Evolutionary conservation across 1,140 invertebrate genomes (phyloP), one percentile per base, ranked within the genome.

Genomic region (Cotesia typhae): DNA sequence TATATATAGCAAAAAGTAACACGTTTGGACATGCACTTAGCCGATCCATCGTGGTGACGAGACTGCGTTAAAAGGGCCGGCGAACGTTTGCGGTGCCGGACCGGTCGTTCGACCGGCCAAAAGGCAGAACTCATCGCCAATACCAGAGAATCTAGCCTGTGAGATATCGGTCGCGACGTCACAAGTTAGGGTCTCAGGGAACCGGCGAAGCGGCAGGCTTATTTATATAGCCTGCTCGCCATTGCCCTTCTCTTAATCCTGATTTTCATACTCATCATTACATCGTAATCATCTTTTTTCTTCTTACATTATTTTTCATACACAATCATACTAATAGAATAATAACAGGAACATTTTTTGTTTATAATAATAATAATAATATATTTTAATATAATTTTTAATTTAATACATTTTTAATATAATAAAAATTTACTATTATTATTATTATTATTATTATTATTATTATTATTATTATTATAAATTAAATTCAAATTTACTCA

Each of bases 161-260:
- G 90, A 91, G 89, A 90, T 88, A 88, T 88, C 85, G 84, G 85
- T 83, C 80, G 81, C 84, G 86, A 89, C 89, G 88, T 91, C 90
- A 91, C 90, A 91, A 91, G 90, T 90, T 91, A 91, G 90, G 90
- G 90, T 92, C 91, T 92, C 91, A 92, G 90, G 91, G 91, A 91
- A 90, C 87, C 89, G 91, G 90, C 87, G 87, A 86, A 85, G 83
- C 84, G 86, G 85, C 82, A 85, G 84, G 81, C 82, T 84, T 60
- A 65, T 69, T 82, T 82, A 81, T 71, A 82, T 82, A 78, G 83
- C 85, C 85, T 82, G 83, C 82, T 83, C 79, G 82, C 82, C 82
- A 82, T 81, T 78, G 76, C 78, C 76, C 75, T 76, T 74, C 73
- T 73, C 41, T 74, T 55, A 60, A 41, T 70, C 52, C 67, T 68